phyloP scores from a whole-genome alignment of 2,113 vertebrate species.

The Platycercus adscitus region DNA sequence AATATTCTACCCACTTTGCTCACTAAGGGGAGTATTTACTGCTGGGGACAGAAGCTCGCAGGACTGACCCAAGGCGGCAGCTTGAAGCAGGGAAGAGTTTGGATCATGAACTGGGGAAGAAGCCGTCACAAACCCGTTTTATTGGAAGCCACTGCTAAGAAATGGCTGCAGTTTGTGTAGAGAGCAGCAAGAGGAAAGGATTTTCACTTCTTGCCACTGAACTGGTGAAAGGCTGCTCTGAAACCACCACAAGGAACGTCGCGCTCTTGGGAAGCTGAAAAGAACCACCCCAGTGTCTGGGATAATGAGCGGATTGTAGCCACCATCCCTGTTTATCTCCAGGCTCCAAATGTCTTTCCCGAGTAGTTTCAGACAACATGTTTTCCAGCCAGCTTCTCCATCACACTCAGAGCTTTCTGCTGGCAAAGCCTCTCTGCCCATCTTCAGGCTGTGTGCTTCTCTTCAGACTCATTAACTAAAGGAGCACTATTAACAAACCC shows the following conservation, averaged over 20 bases:
- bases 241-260: background rate
- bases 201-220: background rate
- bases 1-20: background rate
- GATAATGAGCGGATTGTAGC: background rate
- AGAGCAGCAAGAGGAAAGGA: background rate
- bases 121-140: background rate
- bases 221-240: background rate
- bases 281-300: background rate
- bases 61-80: background rate
- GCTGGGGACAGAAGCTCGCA: background rate
- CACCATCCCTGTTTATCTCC: background rate
- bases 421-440: background rate
- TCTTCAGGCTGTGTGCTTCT: background rate
- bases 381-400: background rate
- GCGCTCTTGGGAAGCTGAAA: background rate
- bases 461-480: background rate
- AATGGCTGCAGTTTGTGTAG: rapidly evolving
- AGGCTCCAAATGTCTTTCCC: background rate
- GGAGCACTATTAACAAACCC: background rate
- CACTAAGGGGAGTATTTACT: background rate
- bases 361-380: background rate
- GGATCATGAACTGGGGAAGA: background rate
- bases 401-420: background rate
- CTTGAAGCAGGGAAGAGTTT: background rate
- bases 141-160: background rate